phyloP scores from a whole-genome alignment of 2,888 invertebrate genomes.

The Acanthoscelides obtectus region DNA sequence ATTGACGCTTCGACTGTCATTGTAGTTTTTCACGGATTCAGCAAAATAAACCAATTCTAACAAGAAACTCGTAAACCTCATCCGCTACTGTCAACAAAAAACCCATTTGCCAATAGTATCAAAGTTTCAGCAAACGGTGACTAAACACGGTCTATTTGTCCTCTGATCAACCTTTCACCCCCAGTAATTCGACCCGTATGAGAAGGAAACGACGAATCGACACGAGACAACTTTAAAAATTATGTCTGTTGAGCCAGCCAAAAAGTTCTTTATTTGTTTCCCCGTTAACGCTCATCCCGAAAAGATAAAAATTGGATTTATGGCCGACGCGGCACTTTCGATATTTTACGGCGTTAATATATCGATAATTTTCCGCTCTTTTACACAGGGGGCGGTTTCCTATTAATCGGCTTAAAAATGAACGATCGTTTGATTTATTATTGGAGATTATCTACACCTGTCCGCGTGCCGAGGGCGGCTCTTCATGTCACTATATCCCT shows the following conservation, averaged over 20 bases:
- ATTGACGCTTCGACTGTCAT: too few species aligned
- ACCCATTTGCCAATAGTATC: not conserved
- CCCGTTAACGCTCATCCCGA: not conserved
- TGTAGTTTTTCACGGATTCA: too few species aligned
- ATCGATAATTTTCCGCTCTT: not conserved
- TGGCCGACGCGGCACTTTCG: not conserved
- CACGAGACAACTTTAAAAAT: not conserved
- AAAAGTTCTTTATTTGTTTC: not conserved
- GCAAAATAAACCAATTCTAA: not conserved
- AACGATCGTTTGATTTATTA: not conserved
- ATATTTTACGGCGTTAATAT: not conserved
- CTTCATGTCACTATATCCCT: too few species aligned
- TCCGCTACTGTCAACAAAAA: not conserved
- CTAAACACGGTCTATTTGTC: not conserved
- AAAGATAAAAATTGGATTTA: not conserved
- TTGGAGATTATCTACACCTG: not conserved
- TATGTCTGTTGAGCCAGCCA: not conserved
- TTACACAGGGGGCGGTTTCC: not conserved
- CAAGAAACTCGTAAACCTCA: not conserved
- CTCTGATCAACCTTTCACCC: not conserved
- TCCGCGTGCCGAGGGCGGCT: too few species aligned
- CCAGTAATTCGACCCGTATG: not conserved
- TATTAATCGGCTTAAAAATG: not conserved
- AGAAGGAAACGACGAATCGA: not conserved
- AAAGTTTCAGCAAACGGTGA: not conserved